phyloP scores from a whole-genome alignment of 1,140 invertebrate species.

The Lerema accius region DNA sequence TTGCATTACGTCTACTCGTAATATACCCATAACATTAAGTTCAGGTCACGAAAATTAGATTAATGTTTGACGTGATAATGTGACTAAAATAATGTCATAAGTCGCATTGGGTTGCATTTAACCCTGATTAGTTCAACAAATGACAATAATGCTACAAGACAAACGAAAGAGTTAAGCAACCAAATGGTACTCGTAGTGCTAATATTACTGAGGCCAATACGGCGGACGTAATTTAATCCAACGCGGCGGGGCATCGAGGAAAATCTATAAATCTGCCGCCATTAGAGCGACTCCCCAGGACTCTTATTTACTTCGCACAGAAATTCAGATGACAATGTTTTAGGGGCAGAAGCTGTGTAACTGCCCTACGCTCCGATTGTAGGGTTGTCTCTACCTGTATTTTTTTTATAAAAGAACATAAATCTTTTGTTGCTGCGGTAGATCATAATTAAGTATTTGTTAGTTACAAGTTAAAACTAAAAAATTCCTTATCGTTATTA shows the following conservation, averaged over 20 bases:
- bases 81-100: too few species aligned
- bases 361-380: slow-evolving; percentile 55
- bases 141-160: not conserved
- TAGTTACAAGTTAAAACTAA: too few species aligned
- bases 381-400: slow-evolving; percentile 54
- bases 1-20: too few species aligned
- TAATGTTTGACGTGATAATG: too few species aligned
- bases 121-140: too few species aligned
- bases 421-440: too few species aligned
- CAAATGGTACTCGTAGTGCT: slow-evolving; percentile 73
- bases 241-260: slow-evolving; percentile 72
- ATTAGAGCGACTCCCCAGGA: slow-evolving; percentile 77
- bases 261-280: slow-evolving; percentile 83
- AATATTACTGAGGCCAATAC: slow-evolving; percentile 77
- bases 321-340: slow-evolving; percentile 83
- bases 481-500: too few species aligned
- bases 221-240: slow-evolving; percentile 76
- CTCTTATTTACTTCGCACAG: slow-evolving; percentile 81
- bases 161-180: slow-evolving; percentile 55
- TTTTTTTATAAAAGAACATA: too few species aligned
- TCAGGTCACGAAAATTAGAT: too few species aligned
- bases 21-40: too few species aligned
- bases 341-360: slow-evolving; percentile 78
- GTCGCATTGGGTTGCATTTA: too few species aligned
- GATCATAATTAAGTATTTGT: too few species aligned